Percentiles rank a stretch among this genome's conserved stretches.
These are phyloP conservation scores for Montipora capricornis DNA, from an alignment of 64 coral and sea anemone species.

Conservation along the genomic window DNA sequence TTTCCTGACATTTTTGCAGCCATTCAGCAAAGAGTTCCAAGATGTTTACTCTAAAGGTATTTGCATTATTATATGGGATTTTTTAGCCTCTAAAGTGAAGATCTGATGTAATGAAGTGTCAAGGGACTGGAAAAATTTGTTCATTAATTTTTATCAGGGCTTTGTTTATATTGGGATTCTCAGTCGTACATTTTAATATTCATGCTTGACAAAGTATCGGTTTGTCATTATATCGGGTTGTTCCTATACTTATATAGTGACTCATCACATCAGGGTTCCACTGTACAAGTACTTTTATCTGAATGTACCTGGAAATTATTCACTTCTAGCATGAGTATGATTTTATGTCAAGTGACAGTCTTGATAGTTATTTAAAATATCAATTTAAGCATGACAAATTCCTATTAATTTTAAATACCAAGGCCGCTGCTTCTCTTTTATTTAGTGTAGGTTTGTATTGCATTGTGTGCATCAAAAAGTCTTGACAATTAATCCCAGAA, in stretches of 20 bases:
- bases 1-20: conserved; percentile 78
- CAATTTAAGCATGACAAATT: too few species aligned
- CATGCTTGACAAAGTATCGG: neutral
- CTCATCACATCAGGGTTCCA: neutral
- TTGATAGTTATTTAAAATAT: too few species aligned
- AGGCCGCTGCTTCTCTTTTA: too few species aligned
- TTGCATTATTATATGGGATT: neutral
- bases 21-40: conserved; percentile 32
- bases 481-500: neutral
- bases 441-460: neutral
- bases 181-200: neutral
- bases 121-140: neutral
- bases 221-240: neutral
- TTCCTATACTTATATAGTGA: neutral
- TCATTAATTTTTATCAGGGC: neutral
- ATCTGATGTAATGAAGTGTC: neutral
- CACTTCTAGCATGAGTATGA: neutral
- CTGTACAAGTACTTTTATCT: neutral
- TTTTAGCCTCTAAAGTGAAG: neutral
- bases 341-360: neutral
- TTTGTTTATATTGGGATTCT: neutral
- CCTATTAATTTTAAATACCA: too few species aligned
- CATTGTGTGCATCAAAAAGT: neutral
- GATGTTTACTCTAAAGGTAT: neutral
- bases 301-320: neutral